Evolutionary conservation across 2,797 vertebrate genomes (phyloP).

Genomic region (Intellagama lesueurii): DNA sequence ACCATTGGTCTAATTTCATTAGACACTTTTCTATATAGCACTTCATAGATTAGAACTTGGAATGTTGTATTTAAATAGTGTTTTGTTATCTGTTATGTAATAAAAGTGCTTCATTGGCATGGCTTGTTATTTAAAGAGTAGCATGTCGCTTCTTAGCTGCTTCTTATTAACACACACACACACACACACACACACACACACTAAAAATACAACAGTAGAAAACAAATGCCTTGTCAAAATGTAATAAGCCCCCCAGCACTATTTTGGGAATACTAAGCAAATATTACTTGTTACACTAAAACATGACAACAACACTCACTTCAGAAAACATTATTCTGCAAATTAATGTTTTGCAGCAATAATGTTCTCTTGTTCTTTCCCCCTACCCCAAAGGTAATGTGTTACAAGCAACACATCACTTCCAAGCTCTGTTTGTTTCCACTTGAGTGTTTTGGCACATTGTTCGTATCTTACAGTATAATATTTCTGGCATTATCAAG

Average conservation of each 20-base stretch:
- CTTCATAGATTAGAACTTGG: neutral
- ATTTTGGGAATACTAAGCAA: neutral
- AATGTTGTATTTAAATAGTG: too few species aligned
- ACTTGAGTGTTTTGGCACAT: neutral
- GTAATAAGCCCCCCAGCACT: neutral
- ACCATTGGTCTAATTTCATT: neutral
- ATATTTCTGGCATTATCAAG: neutral
- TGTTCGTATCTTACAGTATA: neutral
- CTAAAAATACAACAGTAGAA: neutral
- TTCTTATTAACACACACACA: neutral
- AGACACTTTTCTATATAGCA: neutral
- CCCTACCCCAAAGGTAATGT: neutral
- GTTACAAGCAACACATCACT: neutral
- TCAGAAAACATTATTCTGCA: neutral
- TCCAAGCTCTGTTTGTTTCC: constrained; percentile 8
- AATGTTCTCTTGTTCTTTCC: neutral
- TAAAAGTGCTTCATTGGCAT: too few species aligned
- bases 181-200: neutral
- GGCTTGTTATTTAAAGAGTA: too few species aligned
- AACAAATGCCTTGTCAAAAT: too few species aligned
- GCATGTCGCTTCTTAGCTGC: too few species aligned
- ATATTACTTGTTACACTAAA: neutral
- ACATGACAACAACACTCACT: neutral
- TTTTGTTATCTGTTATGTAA: too few species aligned
- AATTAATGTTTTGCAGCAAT: neutral